Evolutionary conservation across 2,888 invertebrate genomes (phyloP), one percentile per base, ranked within the genome.

Genomic region (Oscheius myriophilus): DNA sequence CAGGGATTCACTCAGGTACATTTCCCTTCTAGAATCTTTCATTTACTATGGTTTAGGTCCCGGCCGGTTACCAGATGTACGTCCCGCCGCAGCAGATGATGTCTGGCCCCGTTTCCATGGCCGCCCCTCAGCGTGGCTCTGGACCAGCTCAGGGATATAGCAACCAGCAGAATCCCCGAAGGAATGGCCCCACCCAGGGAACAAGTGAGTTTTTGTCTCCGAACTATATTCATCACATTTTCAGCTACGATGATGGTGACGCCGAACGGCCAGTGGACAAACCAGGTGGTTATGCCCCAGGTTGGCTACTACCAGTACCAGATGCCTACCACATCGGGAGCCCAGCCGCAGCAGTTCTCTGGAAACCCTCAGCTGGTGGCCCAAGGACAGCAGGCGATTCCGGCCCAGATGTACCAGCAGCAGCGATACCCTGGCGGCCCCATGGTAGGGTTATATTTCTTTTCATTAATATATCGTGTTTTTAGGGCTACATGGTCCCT

Each of bases 401-500:
- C 67, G n/a, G 18, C 26, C 18, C 58, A 57, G 41, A 41, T 51
- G 42, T 67, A 58, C 26, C 67, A 67, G 18, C 67, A 67, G 52
- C 52, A 42, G 18, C 26, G 58, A 33, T 57, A 52, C 16, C 67
- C 55, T 25, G 9, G 4, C 3, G 33, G 33, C 33, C 55, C 46
- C 41, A 55, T 64, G 54, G 64, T 64, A 42, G 1, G 39, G 14
- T 64, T 11, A 11, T 58, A 23, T 43, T 23, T 23, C 26, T 39
- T 7, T 49, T 51, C 18, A 33, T 33, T 4, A 39, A n/a, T 14
- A 33, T 39, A 7, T 55, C 11, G 33, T n/a, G n/a, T n/a, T n/a
- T 54, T 16, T 46, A 67, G 67, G 57, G 67, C 6, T 67, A 67
- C 26, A 53, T 67, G 59, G 18, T 45, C 12, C 67, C 59, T 16